These are phyloP conservation scores for Spodoptera frugiperda DNA, from an alignment of 1,140 invertebrate species.

Conservation along the genomic window DNA sequence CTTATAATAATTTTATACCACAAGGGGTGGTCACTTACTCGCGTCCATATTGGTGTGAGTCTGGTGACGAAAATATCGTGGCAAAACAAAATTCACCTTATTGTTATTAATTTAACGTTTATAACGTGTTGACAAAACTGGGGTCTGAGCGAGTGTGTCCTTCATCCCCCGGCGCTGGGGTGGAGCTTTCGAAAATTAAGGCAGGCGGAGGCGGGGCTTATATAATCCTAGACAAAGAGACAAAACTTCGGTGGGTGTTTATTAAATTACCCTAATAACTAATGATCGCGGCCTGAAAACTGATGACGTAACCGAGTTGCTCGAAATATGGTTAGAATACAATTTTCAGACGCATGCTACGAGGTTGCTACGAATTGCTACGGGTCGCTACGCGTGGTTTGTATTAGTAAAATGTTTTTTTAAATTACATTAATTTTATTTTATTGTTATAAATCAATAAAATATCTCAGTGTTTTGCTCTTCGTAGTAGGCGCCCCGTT, in stretches of 20 bases:
- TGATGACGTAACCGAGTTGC: too few relatives aligned
- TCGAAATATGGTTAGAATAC: too few relatives aligned
- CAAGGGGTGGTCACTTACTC: conserved; percentile 59
- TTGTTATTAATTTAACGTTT: conserved; percentile 15
- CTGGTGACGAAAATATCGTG: conserved; percentile 19
- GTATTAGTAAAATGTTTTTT: too few relatives aligned
- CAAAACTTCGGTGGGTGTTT: background rate
- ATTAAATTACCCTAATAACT: background rate
- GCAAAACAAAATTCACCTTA: conserved; percentile 26
- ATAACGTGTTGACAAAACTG: conserved; percentile 19
- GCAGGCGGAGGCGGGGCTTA: conserved; percentile 62
- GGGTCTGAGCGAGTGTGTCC: conserved; percentile 53
- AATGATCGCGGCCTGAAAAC: too few relatives aligned
- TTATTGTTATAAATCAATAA: too few relatives aligned
- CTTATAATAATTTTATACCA: conserved; percentile 76
- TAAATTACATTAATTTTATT: too few relatives aligned
- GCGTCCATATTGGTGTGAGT: conserved; percentile 25
- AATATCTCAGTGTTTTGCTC: too few relatives aligned
- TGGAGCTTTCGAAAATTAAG: conserved; percentile 66
- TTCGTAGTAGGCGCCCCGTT: too few relatives aligned
- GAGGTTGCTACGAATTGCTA: too few relatives aligned
- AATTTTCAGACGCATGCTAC: too few relatives aligned
- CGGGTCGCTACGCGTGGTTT: too few relatives aligned
- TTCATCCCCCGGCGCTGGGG: conserved; percentile 60
- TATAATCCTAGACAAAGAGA: conserved; percentile 2